Evolutionary conservation across 1,140 invertebrate genomes (phyloP), one percentile per base, ranked within the genome.

Genomic region (Andricus grossulariae): DNA sequence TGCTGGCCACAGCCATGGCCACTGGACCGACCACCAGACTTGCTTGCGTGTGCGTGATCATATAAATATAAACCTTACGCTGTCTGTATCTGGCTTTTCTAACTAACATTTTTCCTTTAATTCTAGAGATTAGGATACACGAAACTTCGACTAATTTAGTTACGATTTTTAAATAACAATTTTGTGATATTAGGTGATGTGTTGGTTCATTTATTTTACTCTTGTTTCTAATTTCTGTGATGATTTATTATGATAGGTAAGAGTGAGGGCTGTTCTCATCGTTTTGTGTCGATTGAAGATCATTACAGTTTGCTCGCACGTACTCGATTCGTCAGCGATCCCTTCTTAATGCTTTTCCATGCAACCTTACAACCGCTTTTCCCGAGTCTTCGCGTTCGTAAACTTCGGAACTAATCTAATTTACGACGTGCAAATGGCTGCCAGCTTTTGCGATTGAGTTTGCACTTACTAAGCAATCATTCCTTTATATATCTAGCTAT

Each of bases 1-100:
- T 89, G 90, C 87, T 88, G 87, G 90, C 89, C 90, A 88, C 89
- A 90, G 89, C 88, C 87, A 89, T 86, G 88, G 89, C 89, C 89
- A 91, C 90, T 90, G 89, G 90, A 90, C 89, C 89, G 87, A 90
- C 88, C 89, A 84, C 89, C 80, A 86, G 88, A 86, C 87, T 85
- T 85, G 85, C 81, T 83, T 77, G 75, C 80, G 86, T 86, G 84
- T 85, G 79, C 71, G 76, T 80, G 73, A 80, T 81, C 83, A 84
- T 88, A 88, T 84, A 86, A 83, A 86, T 84, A 82, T 79, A 80
- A 73, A 18, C 52, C 78, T 75, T 77, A 76, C 54, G 78, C 79
- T 78, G 78, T 79, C 80, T 82, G 51, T 39, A 18, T 73, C 50
- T 32, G 18, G 18, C 50, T 32, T 32, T 25, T 15, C 50, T 1